A percentile compares a stretch with the other conserved stretches of the same genome.
Conservation (phyloP, 2,113 vertebrate species). For the Charadrius vociferus region DNA sequence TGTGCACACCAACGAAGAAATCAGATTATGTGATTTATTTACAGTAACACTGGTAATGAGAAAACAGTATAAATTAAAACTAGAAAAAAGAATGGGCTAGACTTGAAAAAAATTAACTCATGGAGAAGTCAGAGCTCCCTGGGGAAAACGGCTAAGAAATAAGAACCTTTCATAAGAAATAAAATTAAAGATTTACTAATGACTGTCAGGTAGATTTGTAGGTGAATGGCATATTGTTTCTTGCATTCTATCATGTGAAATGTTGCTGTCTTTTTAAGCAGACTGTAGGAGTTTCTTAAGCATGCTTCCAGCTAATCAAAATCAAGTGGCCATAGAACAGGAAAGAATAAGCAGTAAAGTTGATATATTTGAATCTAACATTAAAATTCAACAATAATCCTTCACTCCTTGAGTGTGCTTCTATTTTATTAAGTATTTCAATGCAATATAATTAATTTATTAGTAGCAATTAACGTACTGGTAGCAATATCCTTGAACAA, state of each 20-base stretch:
- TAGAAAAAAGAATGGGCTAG: neutral
- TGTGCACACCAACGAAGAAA: slow-evolving; percentile 34
- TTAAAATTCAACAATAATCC: slow-evolving; percentile 64
- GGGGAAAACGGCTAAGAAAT: slow-evolving; percentile 32
- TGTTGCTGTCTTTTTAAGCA: slow-evolving; percentile 53
- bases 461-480: slow-evolving; percentile 14
- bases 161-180: slow-evolving; percentile 52
- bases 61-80: slow-evolving; percentile 54
- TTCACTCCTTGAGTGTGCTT: slow-evolving; percentile 21
- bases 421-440: slow-evolving; percentile 56
- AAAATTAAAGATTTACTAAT: slow-evolving; percentile 47
- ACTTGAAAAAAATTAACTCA: neutral
- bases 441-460: slow-evolving; percentile 63
- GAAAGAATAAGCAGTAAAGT: slow-evolving; percentile 37
- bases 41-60: slow-evolving; percentile 45
- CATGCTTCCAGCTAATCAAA: slow-evolving; percentile 61
- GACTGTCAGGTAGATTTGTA: slow-evolving; percentile 54
- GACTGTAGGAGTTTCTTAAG: slow-evolving; percentile 25
- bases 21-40: slow-evolving; percentile 51
- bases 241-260: slow-evolving; percentile 43
- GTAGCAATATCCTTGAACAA: slow-evolving; percentile 44
- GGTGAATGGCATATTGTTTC: slow-evolving; percentile 44
- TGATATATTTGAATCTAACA: slow-evolving; percentile 55
- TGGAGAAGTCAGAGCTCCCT: neutral
- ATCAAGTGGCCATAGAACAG: slow-evolving; percentile 56